Evolutionary conservation across 2,113 vertebrate genomes (phyloP), one percentile per base, ranked within the genome.

Genomic region (Sterna hirundo): DNA sequence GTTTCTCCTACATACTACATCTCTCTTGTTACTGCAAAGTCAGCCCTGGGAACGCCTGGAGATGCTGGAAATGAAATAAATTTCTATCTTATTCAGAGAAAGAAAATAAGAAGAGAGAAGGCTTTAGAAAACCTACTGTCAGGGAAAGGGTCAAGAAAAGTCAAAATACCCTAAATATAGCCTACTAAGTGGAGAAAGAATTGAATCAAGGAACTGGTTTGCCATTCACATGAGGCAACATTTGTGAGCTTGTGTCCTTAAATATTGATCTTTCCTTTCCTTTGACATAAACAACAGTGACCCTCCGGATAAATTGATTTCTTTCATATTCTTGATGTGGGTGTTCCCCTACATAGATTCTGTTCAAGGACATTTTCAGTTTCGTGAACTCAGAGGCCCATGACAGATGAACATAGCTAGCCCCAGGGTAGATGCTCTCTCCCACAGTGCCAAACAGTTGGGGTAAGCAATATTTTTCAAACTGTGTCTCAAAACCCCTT

Each of bases 341-440:
- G 7, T 65, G 12, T 75, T 92, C 15, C 42, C 13, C 26, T 40
- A 15, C 17, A 21, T 1, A n/a, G 20, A 71, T 18, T 27, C 27
- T 66, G 42, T 40, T 83, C 10, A 30, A 74, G 76, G 79, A 21
- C 46, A 66, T 86, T 80, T 72, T 66, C 40, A 5, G 16, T 86
- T 92, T 62, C 19, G 3, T 2, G 1, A n/a, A 57, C 52, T 60
- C 10, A 0, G 57, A 68, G 9, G 13, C 32, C 70, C 2, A 3
- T 57, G 57, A n/a, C 64, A 86, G 51, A 78, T 64, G 70, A 82
- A 23, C 70, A 46, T 13, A 42, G 51, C 10, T 34, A 81, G 81
- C 72, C 40, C 14, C 42, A 74, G 51, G 80, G 14, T 5, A 78
- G 25, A 40, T 1, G 49, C 5, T 77, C 38, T 52, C 5, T 93